Evolutionary conservation across 2,888 invertebrate genomes (phyloP).

Genomic region (Drosophila recens): DNA sequence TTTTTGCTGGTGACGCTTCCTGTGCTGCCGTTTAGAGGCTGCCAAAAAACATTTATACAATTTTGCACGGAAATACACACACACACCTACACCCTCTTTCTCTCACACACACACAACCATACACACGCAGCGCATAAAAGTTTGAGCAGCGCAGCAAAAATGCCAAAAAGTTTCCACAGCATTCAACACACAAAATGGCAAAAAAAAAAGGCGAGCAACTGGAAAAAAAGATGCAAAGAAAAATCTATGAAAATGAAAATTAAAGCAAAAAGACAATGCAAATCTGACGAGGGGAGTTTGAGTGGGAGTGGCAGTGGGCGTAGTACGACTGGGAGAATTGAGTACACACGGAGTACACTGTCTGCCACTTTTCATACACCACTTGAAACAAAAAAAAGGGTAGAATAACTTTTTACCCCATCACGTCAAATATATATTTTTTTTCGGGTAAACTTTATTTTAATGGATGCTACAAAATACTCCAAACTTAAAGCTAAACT

Average conservation of each 20-base stretch:
- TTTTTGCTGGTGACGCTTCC: constrained; percentile 77
- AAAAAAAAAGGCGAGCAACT: constrained; percentile 46
- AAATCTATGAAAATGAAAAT: constrained; percentile 80
- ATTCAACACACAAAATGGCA: constrained; percentile 68
- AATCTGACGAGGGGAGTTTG: constrained; percentile 44
- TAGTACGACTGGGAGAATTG: constrained; percentile 2
- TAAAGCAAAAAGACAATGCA: constrained; percentile 69
- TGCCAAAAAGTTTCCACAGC: constrained; percentile 80
- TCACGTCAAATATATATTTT: constrained; percentile 16
- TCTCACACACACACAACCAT: constrained; percentile 16
- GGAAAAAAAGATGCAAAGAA: constrained; percentile 28
- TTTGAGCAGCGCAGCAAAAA: constrained; percentile 81
- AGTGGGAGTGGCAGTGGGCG: constrained; percentile 7
- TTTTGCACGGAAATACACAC: constrained; percentile 79
- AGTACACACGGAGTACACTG: constrained; percentile 13
- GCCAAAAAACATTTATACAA: constrained; percentile 81
- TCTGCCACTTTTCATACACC: constrained; percentile 40
- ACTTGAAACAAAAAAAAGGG: constrained; percentile 32
- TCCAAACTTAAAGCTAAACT: constrained; percentile 23
- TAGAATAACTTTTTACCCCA: constrained; percentile 39
- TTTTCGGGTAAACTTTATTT: constrained; percentile 29
- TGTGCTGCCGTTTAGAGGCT: constrained; percentile 80
- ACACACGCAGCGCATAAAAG: constrained; percentile 69
- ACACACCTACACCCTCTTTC: constrained; percentile 29
- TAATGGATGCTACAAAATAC: constrained; percentile 35